These are phyloP conservation scores for Aeoliscus strigatus DNA, from an alignment of 2,797 vertebrate genomes.

Conservation along the genomic window DNA sequence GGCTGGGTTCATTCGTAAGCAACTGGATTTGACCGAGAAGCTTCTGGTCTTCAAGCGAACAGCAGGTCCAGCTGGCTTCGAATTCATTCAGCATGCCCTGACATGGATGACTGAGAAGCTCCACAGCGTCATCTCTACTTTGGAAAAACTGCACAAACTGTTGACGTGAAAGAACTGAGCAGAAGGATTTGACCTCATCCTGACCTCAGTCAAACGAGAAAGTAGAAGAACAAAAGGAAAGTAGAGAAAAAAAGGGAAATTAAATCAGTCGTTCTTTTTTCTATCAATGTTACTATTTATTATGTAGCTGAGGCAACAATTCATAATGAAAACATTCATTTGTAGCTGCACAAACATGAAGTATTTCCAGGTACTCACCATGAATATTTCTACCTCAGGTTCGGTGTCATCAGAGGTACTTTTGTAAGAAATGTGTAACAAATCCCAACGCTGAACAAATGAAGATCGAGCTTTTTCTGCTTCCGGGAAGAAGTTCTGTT, in stretches of 20 bases:
- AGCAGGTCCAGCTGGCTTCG: too few species aligned
- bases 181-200: conserved; percentile 37
- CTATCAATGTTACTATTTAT: conserved; percentile 72
- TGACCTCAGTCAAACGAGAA: conserved; percentile 56
- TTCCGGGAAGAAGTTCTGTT: conserved; percentile 31
- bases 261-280: conserved; percentile 68
- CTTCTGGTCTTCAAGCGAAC: too few species aligned
- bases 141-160: too few species aligned
- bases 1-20: too few species aligned
- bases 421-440: conserved; percentile 33
- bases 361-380: conserved; percentile 11
- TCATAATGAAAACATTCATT: conserved; percentile 9
- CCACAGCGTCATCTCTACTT: too few species aligned
- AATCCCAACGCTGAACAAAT: background rate
- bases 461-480: conserved; percentile 1
- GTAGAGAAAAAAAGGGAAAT: conserved; percentile 49
- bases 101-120: too few species aligned
- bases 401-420: conserved; percentile 48
- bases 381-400: conserved; percentile 60
- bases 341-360: conserved; percentile 5
- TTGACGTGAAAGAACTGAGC: conserved; percentile 24
- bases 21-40: conserved; percentile 37
- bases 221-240: conserved; percentile 47
- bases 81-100: too few species aligned
- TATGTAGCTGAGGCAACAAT: conserved; percentile 52